Percentiles rank a stretch among this genome's conserved stretches.
Evolutionary conservation across 53 echinoderm and acorn worm species (phyloP).

Genomic region (Henricia sp.): DNA sequence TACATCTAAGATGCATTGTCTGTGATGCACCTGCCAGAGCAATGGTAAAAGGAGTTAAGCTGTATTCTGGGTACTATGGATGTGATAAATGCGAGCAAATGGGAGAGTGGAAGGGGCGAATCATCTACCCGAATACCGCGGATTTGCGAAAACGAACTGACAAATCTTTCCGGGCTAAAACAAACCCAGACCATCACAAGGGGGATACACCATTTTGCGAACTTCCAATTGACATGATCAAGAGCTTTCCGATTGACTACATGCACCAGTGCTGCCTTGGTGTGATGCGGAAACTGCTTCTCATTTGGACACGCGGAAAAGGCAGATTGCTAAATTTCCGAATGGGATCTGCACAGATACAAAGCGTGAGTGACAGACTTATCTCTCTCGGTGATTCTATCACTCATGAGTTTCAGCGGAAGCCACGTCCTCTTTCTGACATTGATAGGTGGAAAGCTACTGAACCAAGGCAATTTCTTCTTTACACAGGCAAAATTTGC

Average conservation of each 20-base stretch:
- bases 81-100: slow-evolving; percentile 74
- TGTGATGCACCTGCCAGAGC: slow-evolving; percentile 77
- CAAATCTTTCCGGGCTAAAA: slow-evolving; percentile 61
- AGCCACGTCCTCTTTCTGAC: slow-evolving; percentile 59
- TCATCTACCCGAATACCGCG: slow-evolving; percentile 63
- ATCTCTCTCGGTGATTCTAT: slow-evolving; percentile 23
- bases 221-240: slow-evolving; percentile 70
- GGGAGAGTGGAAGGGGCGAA: slow-evolving; percentile 70
- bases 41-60: slow-evolving; percentile 67
- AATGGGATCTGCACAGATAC: slow-evolving; percentile 27
- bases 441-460: slow-evolving; percentile 83
- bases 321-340: slow-evolving; percentile 33
- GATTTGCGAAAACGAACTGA: slow-evolving; percentile 64
- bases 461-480: slow-evolving; percentile 67
- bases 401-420: slow-evolving; percentile 66
- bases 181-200: slow-evolving; percentile 64
- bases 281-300: slow-evolving; percentile 44
- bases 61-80: slow-evolving; percentile 68
- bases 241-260: slow-evolving; percentile 67
- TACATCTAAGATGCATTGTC: slow-evolving; percentile 56
- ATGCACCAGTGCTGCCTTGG: slow-evolving; percentile 58
- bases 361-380: slow-evolving; percentile 46
- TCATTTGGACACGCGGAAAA: slow-evolving; percentile 74
- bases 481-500: slow-evolving; percentile 71
- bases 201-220: slow-evolving; percentile 48